phyloP scores from a whole-genome alignment of 2,113 vertebrate genomes.

The Bubo blakistoni region DNA sequence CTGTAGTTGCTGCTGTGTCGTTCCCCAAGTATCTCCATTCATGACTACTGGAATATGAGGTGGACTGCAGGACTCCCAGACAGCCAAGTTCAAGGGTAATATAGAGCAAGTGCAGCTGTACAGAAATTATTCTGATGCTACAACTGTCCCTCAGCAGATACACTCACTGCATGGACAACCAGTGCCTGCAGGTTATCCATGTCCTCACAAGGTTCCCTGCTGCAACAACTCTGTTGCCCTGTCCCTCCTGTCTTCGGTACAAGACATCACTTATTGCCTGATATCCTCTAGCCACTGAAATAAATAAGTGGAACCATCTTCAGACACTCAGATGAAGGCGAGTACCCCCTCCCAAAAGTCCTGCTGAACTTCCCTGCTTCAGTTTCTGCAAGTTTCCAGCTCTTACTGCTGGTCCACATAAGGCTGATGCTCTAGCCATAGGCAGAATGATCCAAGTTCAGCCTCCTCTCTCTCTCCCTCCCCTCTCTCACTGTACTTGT shows the following conservation, averaged over 20 bases:
- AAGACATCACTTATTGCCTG: neutral
- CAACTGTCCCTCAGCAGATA: neutral
- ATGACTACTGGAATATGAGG: neutral
- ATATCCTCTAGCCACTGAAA: neutral
- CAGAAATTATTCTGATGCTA: neutral
- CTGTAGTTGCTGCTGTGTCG: neutral
- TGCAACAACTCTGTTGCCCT: neutral
- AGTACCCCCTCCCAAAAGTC: neutral
- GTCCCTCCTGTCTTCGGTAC: neutral
- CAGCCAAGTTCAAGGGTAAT: neutral
- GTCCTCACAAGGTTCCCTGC: neutral
- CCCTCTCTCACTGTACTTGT: neutral
- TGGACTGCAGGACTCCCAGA: neutral
- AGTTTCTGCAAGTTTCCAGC: neutral
- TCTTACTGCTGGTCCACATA: neutral
- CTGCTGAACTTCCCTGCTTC: neutral
- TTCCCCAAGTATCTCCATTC: neutral
- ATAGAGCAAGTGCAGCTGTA: neutral
- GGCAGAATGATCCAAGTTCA: neutral
- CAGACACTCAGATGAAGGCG: neutral
- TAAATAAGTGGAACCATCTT: neutral
- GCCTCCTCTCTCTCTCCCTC: slow-evolving; percentile 11
- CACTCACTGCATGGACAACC: neutral
- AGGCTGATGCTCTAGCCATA: neutral
- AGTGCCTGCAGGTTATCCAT: neutral